Evolutionary conservation across 2,113 vertebrate genomes (phyloP), one percentile per base, ranked within the genome.

Genomic region (Macaca mulatta): DNA sequence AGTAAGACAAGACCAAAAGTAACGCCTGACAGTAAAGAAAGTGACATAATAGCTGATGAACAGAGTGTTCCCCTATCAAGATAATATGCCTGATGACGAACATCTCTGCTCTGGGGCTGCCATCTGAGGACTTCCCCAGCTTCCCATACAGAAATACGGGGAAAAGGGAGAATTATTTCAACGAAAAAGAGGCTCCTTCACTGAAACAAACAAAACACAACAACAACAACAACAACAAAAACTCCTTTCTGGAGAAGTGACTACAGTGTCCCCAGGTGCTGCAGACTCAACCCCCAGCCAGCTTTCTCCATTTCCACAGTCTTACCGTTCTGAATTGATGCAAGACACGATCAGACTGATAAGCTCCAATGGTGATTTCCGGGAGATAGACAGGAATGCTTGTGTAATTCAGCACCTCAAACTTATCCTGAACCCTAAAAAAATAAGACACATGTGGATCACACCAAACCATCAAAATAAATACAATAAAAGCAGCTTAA

Each of bases 311-410:
- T 25, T 20, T 3, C 0, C 0, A 5, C 6, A 23, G 4, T 3
- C 99, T 92, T 93, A 99, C 99, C 97, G 96, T 97, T 94, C 6
- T 98, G 90, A 98, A 99, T 10, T 98, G 98, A 0, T 97, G 98
- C 72, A 98, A 99, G 94, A 97, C 30, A 1, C 97, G 97, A 70
- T 99, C 98, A 1, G 52, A 99, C 22, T 99, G 99, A 0, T 75
- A 94, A 20, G 99, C 99, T 0, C 99, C 99, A 0, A 99, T 92
- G 2, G 99, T 99, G 95, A 99, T 48, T 96, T 99, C 99, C 0
- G 99, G 99, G 77, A 99, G 90, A 74, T 99, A 99, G 55, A 11
- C 11, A 0, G 99, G 99, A 80, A 99, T 83, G 79, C 98, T 87
- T 0, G 97, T 97, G 52, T 98, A 90, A 1, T 94, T 88, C 30